A percentile compares a stretch with the other conserved stretches of the same genome.
phyloP scores from a whole-genome alignment of 2,113 vertebrate species.

The Hystrix cristata region DNA sequence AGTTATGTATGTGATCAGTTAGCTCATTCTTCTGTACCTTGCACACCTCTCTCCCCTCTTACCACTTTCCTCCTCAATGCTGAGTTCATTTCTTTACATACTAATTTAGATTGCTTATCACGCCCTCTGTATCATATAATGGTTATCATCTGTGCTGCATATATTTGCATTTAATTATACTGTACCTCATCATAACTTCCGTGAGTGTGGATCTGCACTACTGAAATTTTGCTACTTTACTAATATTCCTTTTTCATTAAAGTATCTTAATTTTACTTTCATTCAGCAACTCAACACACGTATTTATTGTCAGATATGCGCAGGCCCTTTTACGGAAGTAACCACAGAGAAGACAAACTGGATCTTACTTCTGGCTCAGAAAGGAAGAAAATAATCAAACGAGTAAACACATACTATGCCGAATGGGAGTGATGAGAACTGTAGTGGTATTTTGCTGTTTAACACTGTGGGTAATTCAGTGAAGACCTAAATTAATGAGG shows the following conservation, averaged over 20 bases:
- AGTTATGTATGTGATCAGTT: neutral
- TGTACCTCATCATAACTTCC: neutral
- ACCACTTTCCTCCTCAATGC: neutral
- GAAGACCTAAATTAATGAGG: neutral
- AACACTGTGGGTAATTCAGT: neutral
- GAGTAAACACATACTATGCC: neutral
- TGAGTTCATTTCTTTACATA: neutral
- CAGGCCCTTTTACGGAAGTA: neutral
- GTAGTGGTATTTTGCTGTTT: neutral
- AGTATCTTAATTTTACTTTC: neutral
- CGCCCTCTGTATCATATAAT: neutral
- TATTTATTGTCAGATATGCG: neutral
- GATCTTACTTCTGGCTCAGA: neutral
- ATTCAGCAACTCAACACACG: neutral
- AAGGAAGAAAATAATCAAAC: neutral
- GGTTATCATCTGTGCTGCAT: neutral
- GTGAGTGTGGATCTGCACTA: neutral
- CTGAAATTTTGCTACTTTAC: neutral
- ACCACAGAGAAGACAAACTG: neutral
- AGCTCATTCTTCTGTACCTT: neutral
- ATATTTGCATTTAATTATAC: neutral
- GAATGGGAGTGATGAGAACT: neutral
- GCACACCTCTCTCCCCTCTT: neutral
- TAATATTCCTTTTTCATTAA: neutral
- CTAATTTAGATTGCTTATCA: no score